Evolutionary conservation across 2,113 vertebrate genomes (phyloP).

Genomic region (Lepus europaeus): DNA sequence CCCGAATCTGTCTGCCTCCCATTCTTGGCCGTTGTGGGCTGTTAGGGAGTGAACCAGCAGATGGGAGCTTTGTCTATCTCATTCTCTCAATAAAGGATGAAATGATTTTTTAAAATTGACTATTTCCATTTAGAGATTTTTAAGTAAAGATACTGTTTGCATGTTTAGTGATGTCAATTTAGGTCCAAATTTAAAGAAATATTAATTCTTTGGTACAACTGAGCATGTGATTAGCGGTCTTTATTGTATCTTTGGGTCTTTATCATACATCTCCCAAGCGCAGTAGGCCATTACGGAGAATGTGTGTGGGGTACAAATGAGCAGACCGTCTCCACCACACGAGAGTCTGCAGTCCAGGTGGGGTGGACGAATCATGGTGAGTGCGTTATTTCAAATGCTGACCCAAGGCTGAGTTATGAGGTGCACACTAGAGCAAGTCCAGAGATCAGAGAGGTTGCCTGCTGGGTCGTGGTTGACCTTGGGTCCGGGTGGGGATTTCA

Average conservation of each 20-base stretch:
- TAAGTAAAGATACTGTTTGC: no score
- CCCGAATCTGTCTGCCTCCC: no score
- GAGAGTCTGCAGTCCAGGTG: background rate
- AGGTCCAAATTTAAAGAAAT: constrained; percentile 18
- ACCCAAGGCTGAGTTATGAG: background rate
- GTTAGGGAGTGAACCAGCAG: no score
- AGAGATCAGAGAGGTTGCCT: background rate
- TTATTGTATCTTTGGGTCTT: background rate
- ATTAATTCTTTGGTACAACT: background rate
- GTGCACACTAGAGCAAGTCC: background rate
- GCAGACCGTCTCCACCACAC: background rate
- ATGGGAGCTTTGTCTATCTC: no score
- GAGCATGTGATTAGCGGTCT: background rate
- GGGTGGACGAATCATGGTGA: background rate
- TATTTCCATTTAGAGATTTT: no score
- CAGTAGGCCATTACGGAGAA: background rate
- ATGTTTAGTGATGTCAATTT: background rate
- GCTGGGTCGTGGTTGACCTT: background rate
- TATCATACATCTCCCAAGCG: background rate
- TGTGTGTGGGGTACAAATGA: background rate
- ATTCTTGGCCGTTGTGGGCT: no score
- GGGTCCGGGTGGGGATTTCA: background rate
- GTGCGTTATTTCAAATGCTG: background rate
- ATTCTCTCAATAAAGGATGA: no score
- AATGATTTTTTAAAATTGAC: no score